Evolutionary conservation across 2,113 vertebrate species (phyloP), one percentile per base, ranked within the genome.

Genomic region (Erythrocercus mccallii): DNA sequence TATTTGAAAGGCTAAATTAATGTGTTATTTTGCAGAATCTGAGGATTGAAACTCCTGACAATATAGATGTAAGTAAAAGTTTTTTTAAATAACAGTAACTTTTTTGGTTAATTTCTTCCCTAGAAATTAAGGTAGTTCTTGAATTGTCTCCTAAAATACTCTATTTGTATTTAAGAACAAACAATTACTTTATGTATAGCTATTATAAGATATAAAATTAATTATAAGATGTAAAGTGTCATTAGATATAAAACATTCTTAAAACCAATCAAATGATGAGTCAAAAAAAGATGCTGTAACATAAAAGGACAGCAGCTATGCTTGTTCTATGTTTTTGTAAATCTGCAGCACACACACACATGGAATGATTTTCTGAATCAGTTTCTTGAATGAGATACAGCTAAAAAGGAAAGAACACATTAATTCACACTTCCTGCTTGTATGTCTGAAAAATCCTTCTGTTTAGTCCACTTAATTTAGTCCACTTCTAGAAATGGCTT

Each of bases 1-100:
- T 51, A 44, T 42, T 48, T 45, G 11, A 91, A 89, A 94, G 38
- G 5, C 50, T 95, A 74, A 58, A 95, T 57, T 25, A 25, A 44
- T 73, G 7, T 76, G 14, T 94, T 91, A 5, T 71, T 64, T 97
- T 97, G 84, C 93, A 98, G 98, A 96, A 38, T 31, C 69, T 89
- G 78, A 97, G 87, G 95, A 97, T 98, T 86, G 96, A 97, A 89
- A 97, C 95, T 77, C 98, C 98, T 28, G 61, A 62, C 28, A 50
- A 97, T 33, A 81, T 93, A 81, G 80, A 97, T 48, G 98, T 98
- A 96, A 98, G 98, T 97, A 89, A 60, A 82, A 65, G 62, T 11
- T 15, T 66, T 31, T n/a, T 62, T 10, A 23, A 35, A 73, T 73
- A 44, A 77, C 88, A 76, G 15, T 11, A 60, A 72, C 23, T 27